Percentiles rank a stretch among this genome's conserved stretches.
These are phyloP conservation scores for Pristionchus entomophagus DNA, from an alignment of 2,888 invertebrate species.

Conservation along the genomic window DNA sequence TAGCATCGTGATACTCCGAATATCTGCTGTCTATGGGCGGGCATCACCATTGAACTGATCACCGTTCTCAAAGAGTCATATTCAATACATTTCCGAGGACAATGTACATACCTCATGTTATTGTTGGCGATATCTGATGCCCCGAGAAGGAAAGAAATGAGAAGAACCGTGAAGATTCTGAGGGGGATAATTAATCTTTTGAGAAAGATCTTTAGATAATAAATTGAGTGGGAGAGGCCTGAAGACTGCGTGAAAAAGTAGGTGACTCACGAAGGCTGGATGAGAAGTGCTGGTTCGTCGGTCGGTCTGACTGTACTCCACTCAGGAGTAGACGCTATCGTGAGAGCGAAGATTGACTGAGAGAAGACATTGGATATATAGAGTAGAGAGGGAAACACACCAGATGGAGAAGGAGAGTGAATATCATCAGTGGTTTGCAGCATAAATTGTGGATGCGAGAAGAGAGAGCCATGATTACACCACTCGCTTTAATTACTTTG, in stretches of 20 bases:
- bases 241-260: not conserved
- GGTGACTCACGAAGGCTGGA: not conserved
- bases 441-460: conserved; percentile 12
- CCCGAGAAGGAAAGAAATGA: conserved; percentile 36
- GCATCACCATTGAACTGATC: conserved; percentile 40
- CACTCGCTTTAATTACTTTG: not conserved
- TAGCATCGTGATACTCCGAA: conserved; percentile 14
- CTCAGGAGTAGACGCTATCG: not conserved
- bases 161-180: not conserved
- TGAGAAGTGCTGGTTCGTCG: conserved; percentile 26
- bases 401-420: not conserved
- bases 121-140: conserved; percentile 31
- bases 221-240: too few species aligned
- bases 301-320: conserved; percentile 42
- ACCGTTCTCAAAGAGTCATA: not conserved
- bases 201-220: not conserved
- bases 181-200: not conserved
- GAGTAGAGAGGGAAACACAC: not conserved
- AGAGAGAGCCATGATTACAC: conserved; percentile 19
- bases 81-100: not conserved
- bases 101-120: conserved; percentile 9
- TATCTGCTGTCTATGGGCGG: not conserved
- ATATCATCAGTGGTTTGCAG: not conserved
- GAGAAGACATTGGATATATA: not conserved
- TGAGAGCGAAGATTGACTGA: conserved; percentile 28